These are phyloP conservation scores for Exaiptasia diaphana DNA, from an alignment of 64 coral and sea anemone species.

Conservation along the genomic window DNA sequence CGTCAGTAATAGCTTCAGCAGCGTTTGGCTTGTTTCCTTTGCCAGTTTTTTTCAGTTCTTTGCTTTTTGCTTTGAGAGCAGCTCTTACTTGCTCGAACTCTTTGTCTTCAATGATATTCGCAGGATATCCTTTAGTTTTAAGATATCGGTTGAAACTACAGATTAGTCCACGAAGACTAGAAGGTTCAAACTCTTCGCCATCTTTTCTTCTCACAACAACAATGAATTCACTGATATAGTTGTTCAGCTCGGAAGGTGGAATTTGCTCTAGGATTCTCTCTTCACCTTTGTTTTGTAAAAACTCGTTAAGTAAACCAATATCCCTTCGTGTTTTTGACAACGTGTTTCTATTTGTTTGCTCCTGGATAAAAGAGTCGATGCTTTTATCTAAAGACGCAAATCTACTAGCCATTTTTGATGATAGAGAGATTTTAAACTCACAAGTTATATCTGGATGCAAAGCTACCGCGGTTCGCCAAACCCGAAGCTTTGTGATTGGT, in stretches of 20 bases:
- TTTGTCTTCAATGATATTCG: too few species aligned
- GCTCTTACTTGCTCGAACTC: too few species aligned
- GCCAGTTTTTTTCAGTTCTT: conserved; percentile 6
- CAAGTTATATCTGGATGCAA: too few species aligned
- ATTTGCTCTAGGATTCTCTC: conserved; percentile 23
- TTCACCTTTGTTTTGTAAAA: conserved; percentile 11
- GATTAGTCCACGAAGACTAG: conserved; percentile 17
- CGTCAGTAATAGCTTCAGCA: background rate
- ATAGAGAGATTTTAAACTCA: too few species aligned
- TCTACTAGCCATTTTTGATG: too few species aligned
- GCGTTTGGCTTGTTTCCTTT: conserved; percentile 9
- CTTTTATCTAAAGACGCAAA: too few species aligned
- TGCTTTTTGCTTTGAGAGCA: background rate
- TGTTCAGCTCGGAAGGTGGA: background rate
- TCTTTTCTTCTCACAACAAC: conserved; percentile 23
- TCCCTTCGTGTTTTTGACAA: conserved; percentile 30
- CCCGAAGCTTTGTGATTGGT: too few species aligned
- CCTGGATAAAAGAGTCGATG: background rate
- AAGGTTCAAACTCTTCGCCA: conserved; percentile 43
- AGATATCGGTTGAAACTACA: conserved; percentile 41
- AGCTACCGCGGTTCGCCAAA: too few species aligned
- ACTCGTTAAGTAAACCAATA: conserved; percentile 28
- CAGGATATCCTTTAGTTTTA: conserved; percentile 6
- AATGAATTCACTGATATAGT: conserved; percentile 34
- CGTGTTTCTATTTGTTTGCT: conserved; percentile 22